Percentiles rank a stretch among this genome's conserved stretches.
phyloP scores from a whole-genome alignment of 2,888 invertebrate genomes.

The Ctenicera cuprea region DNA sequence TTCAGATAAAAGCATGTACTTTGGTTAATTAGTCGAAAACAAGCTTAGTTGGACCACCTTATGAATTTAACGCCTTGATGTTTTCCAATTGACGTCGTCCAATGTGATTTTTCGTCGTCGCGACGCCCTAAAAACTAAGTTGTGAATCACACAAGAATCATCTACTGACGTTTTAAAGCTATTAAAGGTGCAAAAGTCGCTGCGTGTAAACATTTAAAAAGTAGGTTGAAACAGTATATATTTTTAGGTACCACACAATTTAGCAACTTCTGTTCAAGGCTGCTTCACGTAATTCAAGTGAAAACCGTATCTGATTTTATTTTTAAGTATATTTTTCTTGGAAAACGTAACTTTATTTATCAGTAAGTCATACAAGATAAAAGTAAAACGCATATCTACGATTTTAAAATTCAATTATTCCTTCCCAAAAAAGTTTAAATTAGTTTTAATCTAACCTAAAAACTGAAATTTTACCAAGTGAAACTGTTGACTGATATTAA shows the following conservation, averaged over 20 bases:
- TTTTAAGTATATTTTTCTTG: not conserved
- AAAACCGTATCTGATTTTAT: slow-evolving; percentile 3
- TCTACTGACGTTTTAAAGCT: slow-evolving; percentile 30
- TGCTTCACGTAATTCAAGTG: not conserved
- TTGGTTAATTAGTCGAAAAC: not conserved
- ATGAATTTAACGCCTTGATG: slow-evolving; percentile 15
- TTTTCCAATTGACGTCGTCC: slow-evolving; percentile 30
- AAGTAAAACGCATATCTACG: not conserved
- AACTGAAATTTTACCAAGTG: not conserved
- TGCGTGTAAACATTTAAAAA: slow-evolving; percentile 26
- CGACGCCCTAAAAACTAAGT: slow-evolving; percentile 33
- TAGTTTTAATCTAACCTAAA: no score
- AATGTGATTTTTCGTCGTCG: slow-evolving; percentile 31
- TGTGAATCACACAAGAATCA: slow-evolving; percentile 37
- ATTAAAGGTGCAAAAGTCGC: slow-evolving; percentile 33
- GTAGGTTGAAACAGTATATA: slow-evolving; percentile 11
- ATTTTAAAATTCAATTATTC: no score
- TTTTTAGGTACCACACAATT: slow-evolving; percentile 24
- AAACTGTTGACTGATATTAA: slow-evolving; percentile 14
- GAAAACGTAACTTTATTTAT: not conserved
- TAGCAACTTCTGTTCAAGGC: slow-evolving; percentile 4
- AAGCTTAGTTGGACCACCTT: slow-evolving; percentile 10
- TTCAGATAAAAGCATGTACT: no score
- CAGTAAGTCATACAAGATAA: no score
- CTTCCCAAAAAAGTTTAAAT: no score